These are phyloP conservation scores for Notodonta ziczac DNA, from an alignment of 2,888 invertebrate genomes.

Conservation along the genomic window DNA sequence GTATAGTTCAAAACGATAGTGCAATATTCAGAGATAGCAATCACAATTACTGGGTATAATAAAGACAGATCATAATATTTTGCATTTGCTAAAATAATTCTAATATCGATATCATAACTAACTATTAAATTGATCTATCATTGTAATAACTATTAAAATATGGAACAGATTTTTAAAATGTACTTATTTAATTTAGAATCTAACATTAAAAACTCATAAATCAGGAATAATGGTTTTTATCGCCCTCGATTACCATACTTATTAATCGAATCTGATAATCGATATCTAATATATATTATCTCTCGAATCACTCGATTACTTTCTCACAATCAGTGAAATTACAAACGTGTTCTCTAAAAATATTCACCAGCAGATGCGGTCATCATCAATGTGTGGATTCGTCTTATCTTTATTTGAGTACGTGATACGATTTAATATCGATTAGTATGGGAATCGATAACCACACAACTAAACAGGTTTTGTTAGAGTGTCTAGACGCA, in stretches of 20 bases:
- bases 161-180: no score
- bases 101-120: no score
- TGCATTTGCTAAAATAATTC: no score
- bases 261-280: constrained; percentile 14
- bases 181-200: no score
- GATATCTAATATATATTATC: constrained; percentile 3
- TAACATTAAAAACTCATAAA: no score
- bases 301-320: not conserved
- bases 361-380: constrained; percentile 1
- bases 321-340: constrained; percentile 16
- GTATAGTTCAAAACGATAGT: no score
- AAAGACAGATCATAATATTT: no score
- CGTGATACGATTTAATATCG: not conserved
- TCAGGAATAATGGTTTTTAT: no score
- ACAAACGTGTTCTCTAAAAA: constrained; percentile 24
- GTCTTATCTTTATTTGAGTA: constrained; percentile 6
- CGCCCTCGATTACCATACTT: not conserved
- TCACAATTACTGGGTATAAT: no score
- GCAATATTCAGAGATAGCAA: no score
- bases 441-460: constrained; percentile 3
- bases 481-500: constrained; percentile 49
- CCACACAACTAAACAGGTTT: constrained; percentile 8
- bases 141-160: no score
- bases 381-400: not conserved
- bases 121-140: no score